Evolutionary conservation across 2,797 vertebrate genomes (phyloP), one percentile per base, ranked within the genome.

Genomic region (Myiotriccus ornatus): DNA sequence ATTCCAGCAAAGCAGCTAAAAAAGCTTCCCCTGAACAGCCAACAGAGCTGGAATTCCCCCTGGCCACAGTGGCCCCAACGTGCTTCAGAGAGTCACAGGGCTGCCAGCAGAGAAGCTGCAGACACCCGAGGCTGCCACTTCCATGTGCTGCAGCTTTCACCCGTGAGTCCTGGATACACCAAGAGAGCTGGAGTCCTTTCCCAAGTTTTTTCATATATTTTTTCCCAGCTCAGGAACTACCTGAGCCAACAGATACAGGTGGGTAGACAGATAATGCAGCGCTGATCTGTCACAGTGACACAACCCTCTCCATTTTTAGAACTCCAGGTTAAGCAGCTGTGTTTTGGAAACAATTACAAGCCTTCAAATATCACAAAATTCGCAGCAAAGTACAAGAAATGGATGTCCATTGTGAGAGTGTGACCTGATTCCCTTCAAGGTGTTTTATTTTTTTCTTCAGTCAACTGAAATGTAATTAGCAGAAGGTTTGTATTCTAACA

Each of bases 11-110:
- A 69, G 10, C 68, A 74, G 74, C 60, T 34, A 49, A 74, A 70
- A 85, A 68, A 35, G 27, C 59, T 70, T 15, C 75, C n/a, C 78
- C 84, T 63, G 24, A 59, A 30, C 22, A 81, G 65, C 25, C 78
- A 59, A 27, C 1, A 77, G 85, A 78, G 75, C 68, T 77, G 84
- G 90, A 95, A 96, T 60, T 77, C 37, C 86, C 55, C 56, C 69
- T 5, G 30, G 69, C 82, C 3, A 0, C 34, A 41, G 60, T 1
- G 6, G 37, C 27, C 55, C 39, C 1, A 0, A 7, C 0, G 0
- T 27, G 57, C 34, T 55, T 11, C 25, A 56, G 73, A 87, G 21
- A 60, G 47, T 12, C 0, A 0, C 32, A 39, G 76, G 32, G 39
- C 53, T 89, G 88, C 57, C 49, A 62, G 24, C 44, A 60, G 16